Evolutionary conservation across 23 tunicate species (phyloP).

Genomic region (Halocynthia aurantium): DNA sequence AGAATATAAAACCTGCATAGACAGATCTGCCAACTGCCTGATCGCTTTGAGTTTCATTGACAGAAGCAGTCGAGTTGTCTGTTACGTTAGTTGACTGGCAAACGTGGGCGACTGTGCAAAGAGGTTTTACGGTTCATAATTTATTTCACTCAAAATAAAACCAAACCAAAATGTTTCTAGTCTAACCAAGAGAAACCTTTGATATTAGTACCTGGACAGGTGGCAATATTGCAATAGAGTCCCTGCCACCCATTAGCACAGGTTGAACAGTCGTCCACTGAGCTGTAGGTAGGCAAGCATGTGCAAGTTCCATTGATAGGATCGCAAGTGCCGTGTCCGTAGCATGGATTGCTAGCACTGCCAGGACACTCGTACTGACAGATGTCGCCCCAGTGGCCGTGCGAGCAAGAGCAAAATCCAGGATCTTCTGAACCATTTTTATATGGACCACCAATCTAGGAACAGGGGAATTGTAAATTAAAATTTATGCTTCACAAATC

Average conservation of each 20-base stretch:
- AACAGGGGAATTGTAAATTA: not conserved
- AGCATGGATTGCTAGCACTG: slow-evolving; percentile 16
- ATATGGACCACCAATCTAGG: slow-evolving; percentile 21
- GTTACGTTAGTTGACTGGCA: too few relatives aligned
- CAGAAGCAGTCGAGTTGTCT: not conserved
- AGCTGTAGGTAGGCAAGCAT: slow-evolving; percentile 2
- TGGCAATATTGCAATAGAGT: slow-evolving; percentile 16
- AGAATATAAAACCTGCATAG: slow-evolving; percentile 4
- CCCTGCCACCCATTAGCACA: slow-evolving; percentile 25
- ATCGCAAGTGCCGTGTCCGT: slow-evolving; percentile 18
- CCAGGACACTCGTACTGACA: slow-evolving; percentile 28
- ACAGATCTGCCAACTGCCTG: not conserved
- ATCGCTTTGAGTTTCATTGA: slow-evolving; percentile 5
- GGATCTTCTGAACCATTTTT: slow-evolving; percentile 13
- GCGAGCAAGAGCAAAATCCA: slow-evolving; percentile 22
- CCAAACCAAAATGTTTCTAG: too few relatives aligned
- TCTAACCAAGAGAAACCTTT: too few relatives aligned
- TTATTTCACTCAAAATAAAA: too few relatives aligned
- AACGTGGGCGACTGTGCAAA: too few relatives aligned
- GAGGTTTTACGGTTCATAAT: too few relatives aligned
- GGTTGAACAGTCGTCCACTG: slow-evolving; percentile 1
- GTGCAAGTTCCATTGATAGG: slow-evolving; percentile 9
- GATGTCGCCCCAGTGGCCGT: slow-evolving; percentile 26
- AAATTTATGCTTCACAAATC: too few relatives aligned
- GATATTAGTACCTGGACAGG: not conserved